Percentiles rank a stretch among this genome's conserved stretches.
Evolutionary conservation across 2,888 invertebrate species (phyloP).

Genomic region (Lysandra coridon): DNA sequence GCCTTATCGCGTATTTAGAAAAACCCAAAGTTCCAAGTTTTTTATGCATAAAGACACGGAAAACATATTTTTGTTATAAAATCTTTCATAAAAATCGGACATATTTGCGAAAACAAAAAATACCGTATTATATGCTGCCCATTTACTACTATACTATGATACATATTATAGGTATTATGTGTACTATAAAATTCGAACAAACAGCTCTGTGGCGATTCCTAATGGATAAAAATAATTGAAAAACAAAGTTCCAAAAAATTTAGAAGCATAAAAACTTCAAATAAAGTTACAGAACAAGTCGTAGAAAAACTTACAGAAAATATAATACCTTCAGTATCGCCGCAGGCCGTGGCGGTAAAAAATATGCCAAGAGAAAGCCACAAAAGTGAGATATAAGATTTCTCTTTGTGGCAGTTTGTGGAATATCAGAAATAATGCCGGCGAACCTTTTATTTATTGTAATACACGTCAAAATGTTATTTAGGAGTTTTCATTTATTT

Average conservation of each 20-base stretch:
- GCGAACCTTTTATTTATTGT: constrained; percentile 16
- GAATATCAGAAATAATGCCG: constrained; percentile 6
- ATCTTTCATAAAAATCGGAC: no score
- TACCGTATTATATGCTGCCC: no score
- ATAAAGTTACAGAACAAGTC: constrained; percentile 12
- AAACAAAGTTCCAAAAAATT: background rate
- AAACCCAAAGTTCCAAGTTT: no score
- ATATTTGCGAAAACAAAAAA: no score
- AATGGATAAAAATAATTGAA: background rate
- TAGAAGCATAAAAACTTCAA: background rate
- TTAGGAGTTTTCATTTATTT: constrained; percentile 1
- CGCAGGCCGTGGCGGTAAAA: background rate
- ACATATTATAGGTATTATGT: no score
- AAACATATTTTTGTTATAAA: no score
- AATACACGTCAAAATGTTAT: background rate
- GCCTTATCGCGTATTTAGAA: no score
- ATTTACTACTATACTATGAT: no score
- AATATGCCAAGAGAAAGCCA: constrained; percentile 8
- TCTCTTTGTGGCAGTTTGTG: constrained; percentile 12
- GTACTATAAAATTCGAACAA: background rate
- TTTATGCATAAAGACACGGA: no score
- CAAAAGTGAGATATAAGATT: constrained; percentile 22
- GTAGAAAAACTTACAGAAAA: constrained; percentile 3
- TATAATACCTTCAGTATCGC: constrained; percentile 1
- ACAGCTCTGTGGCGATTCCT: background rate